Percentiles rank a stretch among this genome's conserved stretches.
These are phyloP conservation scores for Drosophila pegasa DNA, from an alignment of 2,888 invertebrate species.

Conservation along the genomic window DNA sequence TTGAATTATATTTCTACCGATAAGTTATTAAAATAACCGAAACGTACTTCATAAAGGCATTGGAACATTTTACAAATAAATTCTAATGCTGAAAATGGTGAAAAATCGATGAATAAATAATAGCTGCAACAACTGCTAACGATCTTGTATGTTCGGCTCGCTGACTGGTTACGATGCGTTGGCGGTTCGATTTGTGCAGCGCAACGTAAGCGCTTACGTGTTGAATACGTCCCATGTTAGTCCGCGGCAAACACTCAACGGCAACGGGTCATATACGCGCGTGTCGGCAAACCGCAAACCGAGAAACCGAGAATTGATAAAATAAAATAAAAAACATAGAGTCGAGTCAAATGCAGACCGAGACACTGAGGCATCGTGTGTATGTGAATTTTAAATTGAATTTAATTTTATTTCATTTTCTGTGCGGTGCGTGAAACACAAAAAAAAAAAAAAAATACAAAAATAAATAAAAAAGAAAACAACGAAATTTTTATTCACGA, in stretches of 20 bases:
- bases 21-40: neutral
- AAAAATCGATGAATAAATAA: neutral
- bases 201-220: constrained; percentile 56
- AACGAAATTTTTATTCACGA: neutral
- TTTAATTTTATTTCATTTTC: constrained; percentile 34
- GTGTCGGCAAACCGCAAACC: constrained; percentile 62
- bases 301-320: constrained; percentile 52
- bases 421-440: constrained; percentile 23
- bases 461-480: constrained; percentile 6
- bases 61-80: neutral
- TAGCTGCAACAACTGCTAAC: constrained; percentile 26
- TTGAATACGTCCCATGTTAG: constrained; percentile 49
- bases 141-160: constrained; percentile 35
- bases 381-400: constrained; percentile 48
- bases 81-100: too few species aligned
- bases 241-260: constrained; percentile 68
- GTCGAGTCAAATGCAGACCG: constrained; percentile 46
- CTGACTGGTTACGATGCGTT: constrained; percentile 49
- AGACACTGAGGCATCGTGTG: constrained; percentile 43
- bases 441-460: constrained; percentile 6
- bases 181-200: constrained; percentile 58
- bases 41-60: neutral
- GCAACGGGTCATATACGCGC: constrained; percentile 69
- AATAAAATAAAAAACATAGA: constrained; percentile 38
- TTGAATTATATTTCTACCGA: neutral